Evolutionary conservation across 2,113 vertebrate genomes (phyloP), one percentile per base, ranked within the genome.

Genomic region (Rhadina sibilatrix): DNA sequence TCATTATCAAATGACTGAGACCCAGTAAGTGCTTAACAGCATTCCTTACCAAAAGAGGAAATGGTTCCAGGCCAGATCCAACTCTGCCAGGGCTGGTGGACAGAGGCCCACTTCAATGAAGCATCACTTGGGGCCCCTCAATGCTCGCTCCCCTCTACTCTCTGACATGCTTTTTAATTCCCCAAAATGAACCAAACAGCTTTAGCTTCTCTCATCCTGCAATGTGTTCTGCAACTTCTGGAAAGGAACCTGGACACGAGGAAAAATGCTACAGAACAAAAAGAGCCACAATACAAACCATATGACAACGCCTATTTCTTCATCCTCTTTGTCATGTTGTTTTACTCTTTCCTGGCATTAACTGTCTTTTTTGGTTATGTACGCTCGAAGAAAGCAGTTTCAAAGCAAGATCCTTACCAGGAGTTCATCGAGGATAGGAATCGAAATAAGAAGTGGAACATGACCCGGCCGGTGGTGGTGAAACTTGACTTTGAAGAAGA

Each of bases 291-390:
- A 98, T 97, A 97, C 95, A 98, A 98, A 96, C 97, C 98, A 93
- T 98, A 99, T 94, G 98, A 99, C 98, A 99, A 98, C 10, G 98
- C 98, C 96, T 98, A 99, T 97, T 99, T 99, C 96, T 99, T 99
- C 96, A 97, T 99, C 96, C 97, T 99, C 87, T 98, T 99, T 97
- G 99, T 99, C 94, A 98, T 99, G 98, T 95, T 99, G 88, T 99
- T 99, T 98, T 99, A 99, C 96, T 98, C 98, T 96, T 98, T 99
- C 96, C 96, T 99, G 92, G 98, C 98, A 33, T 96, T 98, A 91
- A 98, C 98, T 85, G 98, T 99, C 96, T 98, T 99, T 94, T 98
- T 97, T 90, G 98, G 98, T 97, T 99, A 98, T 93, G 98, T 98
- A 84, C 98, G 98, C 88, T 97, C 98, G 47, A 96, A 98, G 96